Base-by-base conservation (phyloP, 1,140 invertebrate species). In the Pristionchus pacificus region DNA sequence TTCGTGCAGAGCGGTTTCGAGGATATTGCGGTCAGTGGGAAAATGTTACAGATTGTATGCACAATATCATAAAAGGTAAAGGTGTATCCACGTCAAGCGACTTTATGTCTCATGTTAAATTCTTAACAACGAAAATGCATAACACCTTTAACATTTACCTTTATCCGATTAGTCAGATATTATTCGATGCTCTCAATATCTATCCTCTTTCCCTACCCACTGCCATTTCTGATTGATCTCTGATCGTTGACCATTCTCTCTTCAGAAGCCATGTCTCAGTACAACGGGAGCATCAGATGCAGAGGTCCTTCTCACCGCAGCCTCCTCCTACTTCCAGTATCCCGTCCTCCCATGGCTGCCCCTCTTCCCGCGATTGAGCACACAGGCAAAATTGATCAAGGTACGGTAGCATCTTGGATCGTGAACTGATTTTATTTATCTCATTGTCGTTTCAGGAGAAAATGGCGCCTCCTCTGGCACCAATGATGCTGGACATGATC, bases 291-390 rank as follows among this genome's bases (percentile, higher is more conserved):
- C 68, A n/a, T 3, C 25, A 14, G 64, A 55, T 24, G 2, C 27
- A 0, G 1, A 49, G 27, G 29, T 66, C 19, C 55, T 68, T 24
- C 66, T 73, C 0, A 60, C 68, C 32, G 65, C 65, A 6, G 59
- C 71, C 10, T 58, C 38, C 1, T 55, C 68, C 29, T 73, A 68
- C 32, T 69, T 55, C 28, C 71, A 73, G 30, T 73, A 57, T 60
- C 71, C 71, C 10, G 33, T 61, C 2, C 19, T 73, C 27, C 71
- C 71, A 1, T 72, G 71, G 33, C 59, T 73, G 24, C 25, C 32
- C 6, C 19, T 73, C n/a, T 73, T 58, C 32, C 71, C 71, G 27
- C 57, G 71, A 63, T 59, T 68, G 27, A 55, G 33, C 10, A 32
- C 58, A n/a, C 38, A 63, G 19, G 14, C 59, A n/a, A 61, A 68